Conservation (phyloP, 2,797 vertebrate genomes). For the Enteromius fasciolatus region DNA sequence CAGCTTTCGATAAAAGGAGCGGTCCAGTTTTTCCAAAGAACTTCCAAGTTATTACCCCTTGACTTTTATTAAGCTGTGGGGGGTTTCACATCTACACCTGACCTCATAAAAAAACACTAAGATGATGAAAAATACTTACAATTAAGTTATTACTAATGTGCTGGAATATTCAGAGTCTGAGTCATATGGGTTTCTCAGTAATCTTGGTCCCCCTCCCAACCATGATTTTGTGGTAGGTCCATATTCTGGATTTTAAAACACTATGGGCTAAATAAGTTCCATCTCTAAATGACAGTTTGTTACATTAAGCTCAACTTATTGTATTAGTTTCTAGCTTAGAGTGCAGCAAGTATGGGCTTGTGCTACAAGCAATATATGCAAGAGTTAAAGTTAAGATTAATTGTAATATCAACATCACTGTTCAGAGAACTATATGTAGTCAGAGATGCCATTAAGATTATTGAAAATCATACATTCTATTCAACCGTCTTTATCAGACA, state of each 20-base stretch:
- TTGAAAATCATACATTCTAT: constrained; percentile 35
- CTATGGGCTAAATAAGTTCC: constrained; percentile 10
- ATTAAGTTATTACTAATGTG: background rate
- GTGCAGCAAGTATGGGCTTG: constrained; percentile 51
- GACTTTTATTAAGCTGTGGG: background rate
- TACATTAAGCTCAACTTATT: constrained; percentile 27
- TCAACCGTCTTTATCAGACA: constrained; percentile 49
- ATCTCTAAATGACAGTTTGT: constrained; percentile 24
- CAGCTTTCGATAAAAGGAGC: constrained; percentile 61
- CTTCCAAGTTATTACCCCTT: background rate
- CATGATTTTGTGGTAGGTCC: background rate
- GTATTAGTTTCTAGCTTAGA: background rate
- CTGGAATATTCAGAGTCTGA: background rate
- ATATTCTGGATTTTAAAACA: background rate
- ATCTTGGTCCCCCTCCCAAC: too few relatives aligned
- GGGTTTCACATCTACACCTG: background rate
- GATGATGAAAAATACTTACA: background rate
- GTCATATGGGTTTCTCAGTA: background rate
- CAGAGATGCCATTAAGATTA: constrained; percentile 9
- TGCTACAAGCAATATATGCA: constrained; percentile 26
- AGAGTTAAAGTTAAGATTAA: constrained; percentile 4
- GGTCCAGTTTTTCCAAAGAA: constrained; percentile 29
- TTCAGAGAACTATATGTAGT: background rate
- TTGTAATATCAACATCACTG: background rate
- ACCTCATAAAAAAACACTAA: background rate